A percentile compares a stretch with the other conserved stretches of the same genome.
Evolutionary conservation across 2,113 vertebrate species (phyloP).

Genomic region (Rhinopomastus cyanomelas): DNA sequence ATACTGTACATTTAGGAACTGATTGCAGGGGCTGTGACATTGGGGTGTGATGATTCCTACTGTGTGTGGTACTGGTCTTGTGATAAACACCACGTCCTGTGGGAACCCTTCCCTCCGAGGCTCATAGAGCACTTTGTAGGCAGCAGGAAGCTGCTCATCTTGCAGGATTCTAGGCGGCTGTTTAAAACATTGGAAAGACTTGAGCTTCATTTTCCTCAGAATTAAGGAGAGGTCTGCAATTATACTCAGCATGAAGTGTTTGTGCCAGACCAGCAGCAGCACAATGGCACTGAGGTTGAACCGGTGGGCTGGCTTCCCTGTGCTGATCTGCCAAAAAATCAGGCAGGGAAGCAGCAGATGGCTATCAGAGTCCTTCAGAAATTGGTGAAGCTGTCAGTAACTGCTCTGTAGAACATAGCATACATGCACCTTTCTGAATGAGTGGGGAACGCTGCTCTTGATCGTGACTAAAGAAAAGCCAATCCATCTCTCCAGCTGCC

Average conservation of each 20-base stretch:
- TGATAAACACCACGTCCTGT: accelerated
- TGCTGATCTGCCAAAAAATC: neutral
- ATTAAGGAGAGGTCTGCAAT: neutral
- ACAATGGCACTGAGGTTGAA: neutral
- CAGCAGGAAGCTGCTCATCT: neutral
- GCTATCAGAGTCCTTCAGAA: neutral
- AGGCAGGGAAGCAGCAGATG: neutral
- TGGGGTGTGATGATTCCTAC: neutral
- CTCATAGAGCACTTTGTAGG: neutral
- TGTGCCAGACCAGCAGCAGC: neutral
- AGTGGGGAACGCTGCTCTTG: neutral
- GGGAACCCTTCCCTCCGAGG: neutral
- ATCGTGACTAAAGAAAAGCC: neutral
- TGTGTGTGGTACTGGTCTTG: neutral
- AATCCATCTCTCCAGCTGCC: neutral
- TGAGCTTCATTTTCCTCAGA: neutral
- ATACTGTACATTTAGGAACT: neutral
- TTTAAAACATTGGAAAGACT: neutral
- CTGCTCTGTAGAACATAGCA: neutral
- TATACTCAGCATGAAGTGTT: neutral
- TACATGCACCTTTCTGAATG: accelerated
- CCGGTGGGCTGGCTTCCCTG: neutral
- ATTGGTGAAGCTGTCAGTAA: neutral
- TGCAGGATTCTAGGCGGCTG: neutral
- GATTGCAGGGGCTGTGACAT: neutral